phyloP scores from a whole-genome alignment of 2,888 invertebrate species.

The Cosmia trapezina region DNA sequence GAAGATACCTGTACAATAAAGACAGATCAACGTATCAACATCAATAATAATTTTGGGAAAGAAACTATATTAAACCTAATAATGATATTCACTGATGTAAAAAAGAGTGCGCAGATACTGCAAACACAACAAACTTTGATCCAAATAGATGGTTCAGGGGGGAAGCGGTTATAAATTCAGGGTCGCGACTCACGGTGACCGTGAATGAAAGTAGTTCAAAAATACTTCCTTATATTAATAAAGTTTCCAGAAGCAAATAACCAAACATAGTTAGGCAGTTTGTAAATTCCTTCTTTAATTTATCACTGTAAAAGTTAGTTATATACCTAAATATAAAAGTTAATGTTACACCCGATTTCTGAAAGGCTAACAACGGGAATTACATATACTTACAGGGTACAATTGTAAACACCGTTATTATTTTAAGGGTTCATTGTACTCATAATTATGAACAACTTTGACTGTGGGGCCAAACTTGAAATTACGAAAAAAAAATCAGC shows the following conservation, averaged over 20 bases:
- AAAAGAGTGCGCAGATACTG: too few species aligned
- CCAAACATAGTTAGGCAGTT: neutral
- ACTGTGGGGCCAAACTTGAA: too few species aligned
- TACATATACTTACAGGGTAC: too few species aligned
- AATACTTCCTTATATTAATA: constrained; percentile 19
- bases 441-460: too few species aligned
- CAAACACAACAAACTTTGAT: neutral
- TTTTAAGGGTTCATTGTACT: too few species aligned
- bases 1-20: neutral
- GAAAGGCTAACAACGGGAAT: neutral
- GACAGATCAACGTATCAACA: neutral
- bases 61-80: neutral
- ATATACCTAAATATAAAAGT: too few species aligned
- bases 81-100: neutral
- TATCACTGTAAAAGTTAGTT: neutral
- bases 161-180: constrained; percentile 29
- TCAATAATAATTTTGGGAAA: neutral
- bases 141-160: constrained; percentile 20
- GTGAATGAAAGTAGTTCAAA: constrained; percentile 12
- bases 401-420: too few species aligned
- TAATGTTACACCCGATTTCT: too few species aligned
- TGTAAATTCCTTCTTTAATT: neutral
- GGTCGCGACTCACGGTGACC: constrained; percentile 18
- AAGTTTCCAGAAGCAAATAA: neutral
- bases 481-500: too few species aligned